Base-by-base conservation (phyloP, 1,140 invertebrate genomes). In the Rhopalosiphum padi region DNA sequence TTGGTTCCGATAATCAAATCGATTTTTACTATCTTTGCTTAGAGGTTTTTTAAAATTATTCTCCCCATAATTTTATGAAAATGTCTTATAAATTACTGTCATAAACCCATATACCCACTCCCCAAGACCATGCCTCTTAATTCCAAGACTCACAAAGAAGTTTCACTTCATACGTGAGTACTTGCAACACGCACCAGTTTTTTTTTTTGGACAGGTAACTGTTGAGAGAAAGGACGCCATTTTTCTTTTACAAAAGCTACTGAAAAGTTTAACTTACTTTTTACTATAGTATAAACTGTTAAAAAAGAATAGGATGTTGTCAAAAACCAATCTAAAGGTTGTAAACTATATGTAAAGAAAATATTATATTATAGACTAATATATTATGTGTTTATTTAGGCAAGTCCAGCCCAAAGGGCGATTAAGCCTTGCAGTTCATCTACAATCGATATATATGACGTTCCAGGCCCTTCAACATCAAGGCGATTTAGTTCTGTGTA, bases 401-500 rank as follows among this genome's bases (percentile, higher is more conserved):
- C 89, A 30, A 90, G 53, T 43, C 89, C 53, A n/a, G 37, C 89
- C 1, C 89, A 60, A 68, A 60, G 55, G 23, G 5, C 22, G 23
- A 35, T 1, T 23, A 90, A 90, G 46, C 22, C 89, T 9, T n/a
- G 60, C 60, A 68, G 53, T 90, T 60, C 89, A 43, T 90, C 89
- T 8, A 90, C 35, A 43, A 43, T 90, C 46, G 89, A 90, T 3
- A 60, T 90, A 6, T 90, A 90, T n/a, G 89, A 90, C 21, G 15
- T 90, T 8, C 86, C 92, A 18, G 53, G 82, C 94, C 94, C 96
- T 93, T 55, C 96, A 95, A 95, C 95, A 94, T 41, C 95, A 11
- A 95, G 96, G 41, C 95, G 96, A 60, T 96, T 96, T 77, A 97
- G 96, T 94, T 95, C 95, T 93, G 95, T 96, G 7, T 94, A 97